Evolutionary conservation across 2,113 vertebrate genomes (phyloP), one percentile per base, ranked within the genome.

Genomic region (Labeo rohita): DNA sequence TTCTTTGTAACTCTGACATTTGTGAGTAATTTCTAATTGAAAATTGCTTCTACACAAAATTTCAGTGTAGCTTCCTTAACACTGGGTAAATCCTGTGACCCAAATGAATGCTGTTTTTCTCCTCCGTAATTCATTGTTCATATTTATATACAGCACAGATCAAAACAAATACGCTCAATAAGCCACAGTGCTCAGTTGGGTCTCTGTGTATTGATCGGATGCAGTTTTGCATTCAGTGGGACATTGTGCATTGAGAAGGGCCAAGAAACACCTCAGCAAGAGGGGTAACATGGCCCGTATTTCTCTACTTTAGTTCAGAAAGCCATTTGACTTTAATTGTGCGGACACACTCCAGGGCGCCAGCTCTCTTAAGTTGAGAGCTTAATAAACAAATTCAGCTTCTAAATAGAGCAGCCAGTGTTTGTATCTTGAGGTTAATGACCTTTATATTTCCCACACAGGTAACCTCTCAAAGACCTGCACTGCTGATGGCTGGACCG

Each of bases 381-480:
- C 47, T 79, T 10, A 52, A 34, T 52, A 66, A 79, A 77, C 65
- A 54, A 28, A 52, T 80, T 49, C n/a, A 50, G 8, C 39, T 84
- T 84, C 16, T 54, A 54, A 39, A 79, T 52, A 43, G 34, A 59
- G 18, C 5, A 79, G 23, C 61, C 23, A 79, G 56, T 8, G 45
- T 81, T 3, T 63, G 50, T 61, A 39, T 56, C 54, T 39, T 74
- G 81, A 8, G 47, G 15, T 65, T 87, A 65, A 87, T 54, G 23
- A 65, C 66, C 59, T 84, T 52, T 47, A 47, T 4, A 50, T 86
- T 52, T 75, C 56, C 72, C 65, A 45, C 36, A 3, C 89, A 99
- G 98, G 96, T 68, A 98, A 97, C 0, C 95, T 99, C 90, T 97
- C 95, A 86, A 97, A 97, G 89, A 97, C 91, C 87, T 99, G 98